Conservation (phyloP, 1,140 invertebrate genomes). For the Condylostylus longicornis region DNA sequence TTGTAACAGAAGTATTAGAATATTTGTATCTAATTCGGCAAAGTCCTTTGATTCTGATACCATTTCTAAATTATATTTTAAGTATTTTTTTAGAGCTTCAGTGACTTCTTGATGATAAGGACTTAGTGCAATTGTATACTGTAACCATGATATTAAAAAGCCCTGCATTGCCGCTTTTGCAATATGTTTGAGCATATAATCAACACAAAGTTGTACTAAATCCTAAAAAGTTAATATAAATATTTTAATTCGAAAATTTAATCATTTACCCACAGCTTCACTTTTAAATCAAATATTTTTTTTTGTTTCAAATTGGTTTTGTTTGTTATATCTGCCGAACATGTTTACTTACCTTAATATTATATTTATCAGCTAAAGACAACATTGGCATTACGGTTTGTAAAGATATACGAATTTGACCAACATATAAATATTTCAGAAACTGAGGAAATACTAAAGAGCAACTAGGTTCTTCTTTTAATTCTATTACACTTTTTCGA, state of each 20-base stretch:
- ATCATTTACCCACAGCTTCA: too few species aligned
- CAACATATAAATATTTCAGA: conserved; percentile 85
- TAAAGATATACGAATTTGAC: conserved; percentile 71
- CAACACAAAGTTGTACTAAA: conserved; percentile 62
- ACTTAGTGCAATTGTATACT: conserved; percentile 70
- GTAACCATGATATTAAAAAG: conserved; percentile 75
- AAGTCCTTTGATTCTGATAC: conserved; percentile 68
- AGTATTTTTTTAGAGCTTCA: conserved; percentile 54
- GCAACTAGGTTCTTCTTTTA: conserved; percentile 75
- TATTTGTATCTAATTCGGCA: conserved; percentile 63
- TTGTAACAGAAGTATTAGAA: conserved; percentile 59
- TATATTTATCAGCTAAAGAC: conserved; percentile 85
- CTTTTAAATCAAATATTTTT: not conserved
- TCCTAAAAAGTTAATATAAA: conserved; percentile 38
- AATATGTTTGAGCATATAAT: conserved; percentile 78
- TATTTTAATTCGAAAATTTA: conserved; percentile 2
- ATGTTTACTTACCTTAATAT: conserved; percentile 51
- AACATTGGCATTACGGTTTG: conserved; percentile 70
- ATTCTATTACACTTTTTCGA: conserved; percentile 61
- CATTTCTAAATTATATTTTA: conserved; percentile 83
- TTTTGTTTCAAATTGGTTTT: not conserved
- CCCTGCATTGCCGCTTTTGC: conserved; percentile 65
- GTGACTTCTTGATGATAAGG: conserved; percentile 54
- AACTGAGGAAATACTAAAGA: conserved; percentile 75
- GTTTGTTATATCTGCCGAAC: not conserved